Evolutionary conservation across 2,888 invertebrate species (phyloP).

Genomic region (Watsonalla binaria): DNA sequence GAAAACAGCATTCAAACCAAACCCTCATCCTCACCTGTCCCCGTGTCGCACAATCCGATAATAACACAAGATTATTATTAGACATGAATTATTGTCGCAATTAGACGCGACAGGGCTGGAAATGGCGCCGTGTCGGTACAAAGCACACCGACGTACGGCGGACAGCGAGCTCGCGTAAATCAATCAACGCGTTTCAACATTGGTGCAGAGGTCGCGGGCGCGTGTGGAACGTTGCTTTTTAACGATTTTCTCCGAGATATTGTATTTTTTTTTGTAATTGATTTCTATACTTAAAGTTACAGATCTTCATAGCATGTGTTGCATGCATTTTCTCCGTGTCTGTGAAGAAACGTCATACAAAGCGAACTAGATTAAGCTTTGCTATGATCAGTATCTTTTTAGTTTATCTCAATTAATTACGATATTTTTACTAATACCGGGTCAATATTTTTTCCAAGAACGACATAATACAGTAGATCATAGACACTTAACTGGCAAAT

Average conservation of each 20-base stretch:
- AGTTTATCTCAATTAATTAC: too few relatives aligned
- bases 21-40: conserved; percentile 39
- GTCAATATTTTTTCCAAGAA: too few relatives aligned
- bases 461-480: too few relatives aligned
- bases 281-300: too few relatives aligned
- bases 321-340: too few relatives aligned
- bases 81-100: conserved; percentile 73
- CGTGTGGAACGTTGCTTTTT: conserved; percentile 5
- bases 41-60: conserved; percentile 56
- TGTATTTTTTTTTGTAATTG: neutral
- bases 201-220: conserved; percentile 17
- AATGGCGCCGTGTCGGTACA: conserved; percentile 40
- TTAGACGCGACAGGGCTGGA: conserved; percentile 60
- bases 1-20: conserved; percentile 14
- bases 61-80: conserved; percentile 72
- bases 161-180: conserved; percentile 40
- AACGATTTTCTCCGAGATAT: neutral
- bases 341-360: too few relatives aligned
- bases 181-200: conserved; percentile 31
- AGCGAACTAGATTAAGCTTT: too few relatives aligned
- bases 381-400: too few relatives aligned
- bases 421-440: too few relatives aligned
- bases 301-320: too few relatives aligned
- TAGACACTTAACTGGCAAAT: too few relatives aligned
- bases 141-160: conserved; percentile 14